Percentiles rank a stretch among this genome's conserved stretches.
These are phyloP conservation scores for Apostichopus leukothele DNA, from an alignment of 53 echinoderm and acorn worm species.

Conservation along the genomic window DNA sequence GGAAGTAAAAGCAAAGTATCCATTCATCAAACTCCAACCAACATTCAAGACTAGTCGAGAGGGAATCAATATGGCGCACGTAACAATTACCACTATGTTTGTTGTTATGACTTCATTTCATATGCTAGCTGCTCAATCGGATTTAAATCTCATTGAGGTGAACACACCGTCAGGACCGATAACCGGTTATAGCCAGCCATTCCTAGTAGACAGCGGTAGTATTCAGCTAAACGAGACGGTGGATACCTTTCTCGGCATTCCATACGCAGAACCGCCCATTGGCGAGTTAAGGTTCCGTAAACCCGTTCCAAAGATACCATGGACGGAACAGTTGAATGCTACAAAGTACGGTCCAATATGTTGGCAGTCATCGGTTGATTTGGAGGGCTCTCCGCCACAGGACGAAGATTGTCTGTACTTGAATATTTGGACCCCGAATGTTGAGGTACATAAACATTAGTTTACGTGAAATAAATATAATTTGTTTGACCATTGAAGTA, in stretches of 20 bases:
- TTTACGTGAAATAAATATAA: too few relatives aligned
- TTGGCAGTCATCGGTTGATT: constrained; percentile 38
- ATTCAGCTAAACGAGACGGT: constrained; percentile 43
- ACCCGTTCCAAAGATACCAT: constrained; percentile 52
- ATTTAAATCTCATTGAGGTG: too few relatives aligned
- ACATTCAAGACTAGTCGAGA: too few relatives aligned
- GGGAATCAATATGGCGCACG: too few relatives aligned
- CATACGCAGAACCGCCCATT: constrained; percentile 78
- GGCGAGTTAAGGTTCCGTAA: constrained; percentile 63
- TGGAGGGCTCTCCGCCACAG: constrained; percentile 36
- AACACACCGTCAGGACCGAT: background rate
- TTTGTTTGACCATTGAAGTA: too few relatives aligned
- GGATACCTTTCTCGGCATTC: constrained; percentile 72
- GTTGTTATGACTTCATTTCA: too few relatives aligned
- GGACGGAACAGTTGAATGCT: constrained; percentile 67
- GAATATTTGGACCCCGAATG: constrained; percentile 55
- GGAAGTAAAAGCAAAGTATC: too few relatives aligned
- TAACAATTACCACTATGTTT: too few relatives aligned
- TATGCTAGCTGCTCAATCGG: too few relatives aligned
- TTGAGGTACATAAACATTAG: constrained; percentile 17
- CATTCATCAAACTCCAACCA: too few relatives aligned
- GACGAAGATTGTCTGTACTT: constrained; percentile 59
- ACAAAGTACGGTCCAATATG: constrained; percentile 63
- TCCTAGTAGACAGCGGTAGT: background rate
- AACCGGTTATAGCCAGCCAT: constrained; percentile 5